phyloP scores from a whole-genome alignment of 2,113 vertebrate genomes.

The Bagarius yarrelli region DNA sequence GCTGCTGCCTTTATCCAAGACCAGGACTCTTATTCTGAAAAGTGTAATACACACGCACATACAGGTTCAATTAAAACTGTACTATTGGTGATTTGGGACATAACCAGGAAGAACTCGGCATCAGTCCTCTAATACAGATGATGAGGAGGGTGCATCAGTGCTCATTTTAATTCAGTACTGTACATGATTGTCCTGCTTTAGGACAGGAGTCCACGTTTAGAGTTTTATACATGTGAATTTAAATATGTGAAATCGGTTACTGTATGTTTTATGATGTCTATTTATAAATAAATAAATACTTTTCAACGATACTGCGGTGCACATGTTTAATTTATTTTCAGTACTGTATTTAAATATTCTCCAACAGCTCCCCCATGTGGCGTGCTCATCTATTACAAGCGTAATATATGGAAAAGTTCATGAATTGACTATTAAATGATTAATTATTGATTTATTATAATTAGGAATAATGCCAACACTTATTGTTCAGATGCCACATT shows the following conservation, averaged over 20 bases:
- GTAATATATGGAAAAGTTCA: background rate
- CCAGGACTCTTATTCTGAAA: constrained; percentile 1
- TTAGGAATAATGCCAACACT: no score
- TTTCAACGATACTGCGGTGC: constrained; percentile 45
- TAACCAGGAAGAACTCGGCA: background rate
- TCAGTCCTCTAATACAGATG: constrained; percentile 3
- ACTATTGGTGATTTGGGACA: constrained; percentile 59
- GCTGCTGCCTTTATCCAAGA: background rate
- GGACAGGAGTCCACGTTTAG: constrained; percentile 51
- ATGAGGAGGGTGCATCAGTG: background rate
- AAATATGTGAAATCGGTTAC: constrained; percentile 54
- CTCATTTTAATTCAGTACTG: constrained; percentile 11
- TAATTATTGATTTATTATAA: no score
- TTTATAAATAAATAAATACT: constrained; percentile 69
- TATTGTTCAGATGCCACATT: no score
- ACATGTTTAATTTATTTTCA: constrained; percentile 6
- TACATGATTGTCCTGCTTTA: constrained; percentile 30
- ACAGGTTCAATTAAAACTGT: constrained; percentile 19
- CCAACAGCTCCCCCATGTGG: constrained; percentile 31
- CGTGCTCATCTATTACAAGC: background rate
- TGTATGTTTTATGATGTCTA: constrained; percentile 65
- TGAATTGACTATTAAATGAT: no score
- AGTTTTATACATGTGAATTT: constrained; percentile 41
- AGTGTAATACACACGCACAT: background rate
- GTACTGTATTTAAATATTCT: background rate